Percentiles rank a stretch among this genome's conserved stretches.
Conservation (phyloP, 30 jellyfish, hydroid and myxozoan genomes). For the Turritopsis dohrnii region DNA sequence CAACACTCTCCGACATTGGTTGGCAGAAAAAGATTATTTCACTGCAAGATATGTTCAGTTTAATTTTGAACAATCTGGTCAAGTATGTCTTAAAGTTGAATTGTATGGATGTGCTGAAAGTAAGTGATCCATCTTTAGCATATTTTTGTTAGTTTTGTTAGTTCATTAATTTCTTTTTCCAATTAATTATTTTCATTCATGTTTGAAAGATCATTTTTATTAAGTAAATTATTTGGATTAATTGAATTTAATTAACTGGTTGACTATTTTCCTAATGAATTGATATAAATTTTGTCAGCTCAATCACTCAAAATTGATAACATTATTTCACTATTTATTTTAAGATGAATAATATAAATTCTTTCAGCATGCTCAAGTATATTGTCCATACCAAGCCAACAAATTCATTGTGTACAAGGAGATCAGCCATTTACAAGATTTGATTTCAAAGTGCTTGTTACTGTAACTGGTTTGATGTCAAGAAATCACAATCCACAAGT, state of each 20-base stretch:
- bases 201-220: too few species aligned
- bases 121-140: neutral
- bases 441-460: neutral
- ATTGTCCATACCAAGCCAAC: neutral
- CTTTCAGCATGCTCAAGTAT: neutral
- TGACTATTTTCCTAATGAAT: too few species aligned
- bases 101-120: slow-evolving; percentile 23
- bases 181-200: too few species aligned
- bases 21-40: neutral
- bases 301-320: too few species aligned
- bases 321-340: too few species aligned
- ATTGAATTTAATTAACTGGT: too few species aligned
- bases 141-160: neutral
- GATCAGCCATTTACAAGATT: neutral
- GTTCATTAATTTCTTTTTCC: too few species aligned
- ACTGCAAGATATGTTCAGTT: neutral
- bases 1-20: neutral
- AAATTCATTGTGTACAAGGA: neutral
- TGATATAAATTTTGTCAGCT: too few species aligned
- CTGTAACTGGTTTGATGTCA: neutral
- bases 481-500: neutral
- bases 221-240: too few species aligned
- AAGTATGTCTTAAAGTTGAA: neutral
- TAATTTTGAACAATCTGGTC: neutral
- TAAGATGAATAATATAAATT: neutral